Conservation (phyloP, 2,888 invertebrate genomes). For the Macrosiphum euphorbiae region DNA sequence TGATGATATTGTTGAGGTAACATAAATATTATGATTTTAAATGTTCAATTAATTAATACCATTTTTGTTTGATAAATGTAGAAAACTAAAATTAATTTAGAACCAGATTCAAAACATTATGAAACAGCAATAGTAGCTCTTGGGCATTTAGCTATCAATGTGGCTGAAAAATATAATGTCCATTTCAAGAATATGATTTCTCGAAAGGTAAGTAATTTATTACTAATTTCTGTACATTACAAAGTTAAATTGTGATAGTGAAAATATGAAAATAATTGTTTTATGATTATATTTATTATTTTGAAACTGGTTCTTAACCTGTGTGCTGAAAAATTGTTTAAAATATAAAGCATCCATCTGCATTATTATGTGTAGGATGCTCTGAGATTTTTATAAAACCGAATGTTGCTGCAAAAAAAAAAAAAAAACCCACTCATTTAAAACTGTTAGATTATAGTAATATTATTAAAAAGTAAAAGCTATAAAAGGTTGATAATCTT, state of each 20-base stretch:
- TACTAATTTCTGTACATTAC: neutral
- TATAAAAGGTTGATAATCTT: neutral
- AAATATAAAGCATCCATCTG: too few species aligned
- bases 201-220: conserved; percentile 77
- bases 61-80: conserved; percentile 66
- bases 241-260: neutral
- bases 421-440: neutral
- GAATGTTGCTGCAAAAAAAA: too few species aligned
- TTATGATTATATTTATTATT: neutral
- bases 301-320: too few species aligned
- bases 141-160: conserved; percentile 93
- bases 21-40: conserved; percentile 11
- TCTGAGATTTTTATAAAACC: too few species aligned
- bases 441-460: neutral
- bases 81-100: conserved; percentile 81
- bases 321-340: too few species aligned
- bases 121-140: conserved; percentile 94
- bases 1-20: conserved; percentile 82
- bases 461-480: neutral
- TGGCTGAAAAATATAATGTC: conserved; percentile 89
- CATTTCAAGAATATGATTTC: conserved; percentile 96
- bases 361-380: too few species aligned
- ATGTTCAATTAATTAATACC: neutral
- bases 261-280: neutral
- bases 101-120: conserved; percentile 83